These are phyloP conservation scores for Lampropteryx suffumata DNA, from an alignment of 2,888 invertebrate species.

Conservation along the genomic window DNA sequence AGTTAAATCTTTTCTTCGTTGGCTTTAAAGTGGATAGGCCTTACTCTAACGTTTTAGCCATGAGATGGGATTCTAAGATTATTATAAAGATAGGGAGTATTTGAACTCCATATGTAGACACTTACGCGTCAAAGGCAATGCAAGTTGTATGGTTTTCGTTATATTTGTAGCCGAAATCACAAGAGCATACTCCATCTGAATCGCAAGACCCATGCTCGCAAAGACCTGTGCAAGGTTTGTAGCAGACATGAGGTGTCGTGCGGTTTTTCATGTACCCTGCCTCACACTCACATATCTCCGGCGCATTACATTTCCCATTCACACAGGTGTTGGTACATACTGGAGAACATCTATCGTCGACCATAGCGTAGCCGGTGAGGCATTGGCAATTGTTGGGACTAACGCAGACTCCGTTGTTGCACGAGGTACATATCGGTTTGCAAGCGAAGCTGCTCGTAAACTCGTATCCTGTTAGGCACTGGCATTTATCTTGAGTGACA, in stretches of 20 bases:
- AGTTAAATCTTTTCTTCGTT: too few relatives aligned
- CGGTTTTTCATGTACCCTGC: slow-evolving; percentile 29
- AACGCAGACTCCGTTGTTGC: slow-evolving; percentile 9
- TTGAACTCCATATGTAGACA: too few relatives aligned
- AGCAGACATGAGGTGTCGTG: slow-evolving; percentile 38
- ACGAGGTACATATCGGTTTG: slow-evolving; percentile 7
- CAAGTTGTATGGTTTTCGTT: slow-evolving; percentile 43
- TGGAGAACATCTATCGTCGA: slow-evolving; percentile 10
- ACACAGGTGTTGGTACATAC: slow-evolving; percentile 10
- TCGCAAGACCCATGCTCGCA: slow-evolving; percentile 51
- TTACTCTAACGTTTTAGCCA: too few relatives aligned
- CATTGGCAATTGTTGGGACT: slow-evolving; percentile 11
- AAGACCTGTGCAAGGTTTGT: slow-evolving; percentile 42
- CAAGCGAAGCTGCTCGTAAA: slow-evolving; percentile 1
- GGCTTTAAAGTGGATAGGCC: too few relatives aligned
- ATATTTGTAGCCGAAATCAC: slow-evolving; percentile 41
- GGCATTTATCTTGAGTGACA: slow-evolving; percentile 13
- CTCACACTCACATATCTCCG: slow-evolving; percentile 23
- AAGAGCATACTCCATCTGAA: slow-evolving; percentile 46
- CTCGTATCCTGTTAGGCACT: slow-evolving; percentile 19
- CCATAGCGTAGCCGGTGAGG: slow-evolving; percentile 15
- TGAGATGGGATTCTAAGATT: too few relatives aligned
- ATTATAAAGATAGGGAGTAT: too few relatives aligned
- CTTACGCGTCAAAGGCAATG: slow-evolving; percentile 44
- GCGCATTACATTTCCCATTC: slow-evolving; percentile 22